These are phyloP conservation scores for Zaprionus inermis DNA, from an alignment of 1,140 invertebrate species.

Conservation along the genomic window DNA sequence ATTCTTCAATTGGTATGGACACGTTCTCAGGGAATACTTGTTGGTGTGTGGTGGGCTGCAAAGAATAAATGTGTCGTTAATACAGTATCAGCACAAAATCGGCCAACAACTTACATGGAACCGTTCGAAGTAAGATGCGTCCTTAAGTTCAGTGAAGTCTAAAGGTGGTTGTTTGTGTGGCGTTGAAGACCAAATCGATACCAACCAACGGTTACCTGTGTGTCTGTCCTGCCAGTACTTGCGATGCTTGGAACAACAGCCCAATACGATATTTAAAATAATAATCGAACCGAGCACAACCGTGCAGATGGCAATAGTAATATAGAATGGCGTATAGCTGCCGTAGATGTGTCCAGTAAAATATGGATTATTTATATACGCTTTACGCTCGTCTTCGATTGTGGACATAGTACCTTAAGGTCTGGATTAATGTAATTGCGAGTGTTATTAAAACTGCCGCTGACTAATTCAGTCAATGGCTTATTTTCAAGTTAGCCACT, in stretches of 20 bases:
- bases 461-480: constrained; percentile 42
- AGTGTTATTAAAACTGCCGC: constrained; percentile 38
- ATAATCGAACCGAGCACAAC: constrained; percentile 88
- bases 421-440: constrained; percentile 23
- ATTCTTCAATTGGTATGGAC: constrained; percentile 69
- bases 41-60: constrained; percentile 71
- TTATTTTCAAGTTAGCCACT: constrained; percentile 31
- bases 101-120: constrained; percentile 57
- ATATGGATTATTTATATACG: constrained; percentile 88
- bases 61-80: constrained; percentile 1
- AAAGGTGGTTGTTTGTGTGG: constrained; percentile 93
- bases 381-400: constrained; percentile 87
- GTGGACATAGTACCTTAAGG: constrained; percentile 85
- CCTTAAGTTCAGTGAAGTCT: constrained; percentile 90
- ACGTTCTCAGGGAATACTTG: constrained; percentile 81
- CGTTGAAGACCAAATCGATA: constrained; percentile 92
- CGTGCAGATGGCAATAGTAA: constrained; percentile 90
- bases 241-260: constrained; percentile 91
- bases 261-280: constrained; percentile 90
- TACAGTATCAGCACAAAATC: background rate
- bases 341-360: constrained; percentile 87
- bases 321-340: constrained; percentile 91
- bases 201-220: constrained; percentile 93
- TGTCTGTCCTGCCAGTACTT: constrained; percentile 92
- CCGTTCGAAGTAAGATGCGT: constrained; percentile 82